Evolutionary conservation across 2,888 invertebrate genomes (phyloP).

Genomic region (Piscicola geometra): DNA sequence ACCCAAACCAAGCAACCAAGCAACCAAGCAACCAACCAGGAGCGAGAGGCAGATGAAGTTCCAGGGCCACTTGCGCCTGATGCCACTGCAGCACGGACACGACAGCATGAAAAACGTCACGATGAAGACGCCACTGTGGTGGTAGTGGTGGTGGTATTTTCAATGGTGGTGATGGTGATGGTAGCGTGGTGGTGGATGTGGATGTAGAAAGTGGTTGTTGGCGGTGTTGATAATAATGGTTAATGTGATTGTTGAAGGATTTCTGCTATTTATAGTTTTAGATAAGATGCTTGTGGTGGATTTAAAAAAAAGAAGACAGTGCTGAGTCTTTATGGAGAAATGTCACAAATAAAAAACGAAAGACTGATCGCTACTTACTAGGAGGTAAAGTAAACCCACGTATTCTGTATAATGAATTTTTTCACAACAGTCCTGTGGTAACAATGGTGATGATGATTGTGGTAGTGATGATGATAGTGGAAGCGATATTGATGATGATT

Average conservation of each 20-base stretch:
- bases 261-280: too few species aligned
- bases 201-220: too few species aligned
- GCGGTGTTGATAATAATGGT: neutral
- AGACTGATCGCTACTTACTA: neutral
- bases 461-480: constrained; percentile 10
- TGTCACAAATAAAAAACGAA: neutral
- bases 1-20: too few species aligned
- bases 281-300: too few species aligned
- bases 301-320: too few species aligned
- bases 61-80: constrained; percentile 56
- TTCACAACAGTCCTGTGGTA: neutral
- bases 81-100: constrained; percentile 54
- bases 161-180: neutral
- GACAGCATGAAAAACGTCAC: constrained; percentile 57
- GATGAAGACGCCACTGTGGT: constrained; percentile 52
- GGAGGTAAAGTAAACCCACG: neutral
- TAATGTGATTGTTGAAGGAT: too few species aligned
- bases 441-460: neutral
- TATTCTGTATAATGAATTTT: neutral
- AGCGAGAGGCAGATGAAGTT: constrained; percentile 57
- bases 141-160: neutral
- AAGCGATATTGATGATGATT: neutral
- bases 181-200: too few species aligned
- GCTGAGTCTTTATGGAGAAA: neutral
- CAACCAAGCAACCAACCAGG: too few species aligned